Base-by-base conservation (phyloP, 2,113 vertebrate genomes). In the Condylura cristata region DNA sequence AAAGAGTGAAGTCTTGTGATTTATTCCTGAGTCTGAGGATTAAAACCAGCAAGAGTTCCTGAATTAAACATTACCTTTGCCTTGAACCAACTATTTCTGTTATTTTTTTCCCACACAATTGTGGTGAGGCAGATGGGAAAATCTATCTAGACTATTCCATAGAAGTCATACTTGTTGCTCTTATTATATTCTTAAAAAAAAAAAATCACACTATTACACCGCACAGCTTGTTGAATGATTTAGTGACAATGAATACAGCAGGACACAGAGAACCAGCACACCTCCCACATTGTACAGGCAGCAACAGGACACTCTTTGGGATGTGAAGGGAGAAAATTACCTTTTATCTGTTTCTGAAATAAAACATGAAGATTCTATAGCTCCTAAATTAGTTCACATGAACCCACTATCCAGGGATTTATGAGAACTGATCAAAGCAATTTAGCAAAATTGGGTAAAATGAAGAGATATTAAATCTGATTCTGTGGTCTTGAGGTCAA, bases 21-120 rank as follows among this genome's bases (percentile, higher is more conserved):
- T 88, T 87, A 53, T 39, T 90, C 28, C 34, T 1, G 2, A 70
- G 39, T 74, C 71, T 66, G 16, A 90, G 37, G 32, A 72, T 90
- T 79, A 94, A 94, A 89, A 74, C 34, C 53, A 80, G 74, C 32
- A 30, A 53, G 41, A 41, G 9, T 89, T 86, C 32, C 74, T 90
- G 70, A 86, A 91, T 71, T 94, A 61, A 91, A 70, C 48, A 78
- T 4, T 48, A n/a, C 22, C 58, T 82, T 95, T 88, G 72, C 32
- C n/a, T 81, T 91, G 37, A 79, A 93, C 37, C 46, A 94, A 34
- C 41, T 72, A 58, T 65, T 88, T 7, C 34, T 83, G 13, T 79
- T 58, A 34, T 24, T 56, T 61, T 61, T 58, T 84, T 70, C 46
- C 56, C 28, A 80, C 39, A 83, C 8, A 82, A 24, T 5, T 58